These are phyloP conservation scores for Creontiades dilutus DNA, from an alignment of 2,888 invertebrate species.

Conservation along the genomic window DNA sequence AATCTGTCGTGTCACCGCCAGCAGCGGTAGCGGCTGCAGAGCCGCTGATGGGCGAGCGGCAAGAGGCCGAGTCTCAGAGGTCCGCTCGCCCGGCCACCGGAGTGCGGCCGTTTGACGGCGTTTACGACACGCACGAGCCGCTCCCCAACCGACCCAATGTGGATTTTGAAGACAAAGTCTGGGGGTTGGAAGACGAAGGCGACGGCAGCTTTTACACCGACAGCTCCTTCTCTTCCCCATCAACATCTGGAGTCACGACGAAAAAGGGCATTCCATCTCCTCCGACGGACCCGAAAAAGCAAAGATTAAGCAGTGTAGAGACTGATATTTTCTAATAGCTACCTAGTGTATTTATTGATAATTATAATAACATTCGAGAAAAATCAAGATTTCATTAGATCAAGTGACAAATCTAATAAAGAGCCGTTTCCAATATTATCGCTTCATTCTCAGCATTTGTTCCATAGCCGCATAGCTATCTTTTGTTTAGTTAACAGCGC, in stretches of 20 bases:
- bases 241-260: conserved; percentile 17
- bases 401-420: too few relatives aligned
- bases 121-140: conserved; percentile 92
- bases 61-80: background rate
- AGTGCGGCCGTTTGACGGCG: conserved; percentile 84
- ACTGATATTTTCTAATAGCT: conserved; percentile 73
- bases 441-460: too few relatives aligned
- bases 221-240: conserved; percentile 66
- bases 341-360: too few relatives aligned
- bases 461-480: too few relatives aligned
- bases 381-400: too few relatives aligned
- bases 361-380: too few relatives aligned
- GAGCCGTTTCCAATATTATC: too few relatives aligned
- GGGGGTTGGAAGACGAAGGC: conserved; percentile 85
- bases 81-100: conserved; percentile 79
- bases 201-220: conserved; percentile 56
- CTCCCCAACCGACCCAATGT: conserved; percentile 85
- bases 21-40: conserved; percentile 53
- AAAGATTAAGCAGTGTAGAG: conserved; percentile 72
- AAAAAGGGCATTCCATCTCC: conserved; percentile 45
- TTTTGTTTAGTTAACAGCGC: too few relatives aligned
- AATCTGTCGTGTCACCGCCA: conserved; percentile 74
- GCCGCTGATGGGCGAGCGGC: conserved; percentile 45
- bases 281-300: conserved; percentile 17
- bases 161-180: conserved; percentile 89